Evolutionary conservation across 35 echinoderm and acorn worm species (phyloP).

Genomic region (Lytechinus pictus): DNA sequence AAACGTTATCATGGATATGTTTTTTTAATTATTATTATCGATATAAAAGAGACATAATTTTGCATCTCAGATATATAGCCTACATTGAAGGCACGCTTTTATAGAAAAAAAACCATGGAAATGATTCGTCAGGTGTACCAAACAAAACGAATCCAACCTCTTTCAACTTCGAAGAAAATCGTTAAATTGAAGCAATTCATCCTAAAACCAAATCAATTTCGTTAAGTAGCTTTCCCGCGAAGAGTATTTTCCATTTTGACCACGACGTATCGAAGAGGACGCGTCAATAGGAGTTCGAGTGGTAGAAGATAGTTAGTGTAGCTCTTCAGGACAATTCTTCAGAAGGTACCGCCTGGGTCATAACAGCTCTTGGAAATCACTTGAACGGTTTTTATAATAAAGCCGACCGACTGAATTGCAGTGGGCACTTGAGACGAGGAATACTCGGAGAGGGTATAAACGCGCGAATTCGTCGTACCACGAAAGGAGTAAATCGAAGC

Average conservation of each 20-base stretch:
- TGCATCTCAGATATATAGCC: background rate
- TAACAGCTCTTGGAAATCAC: slow-evolving; percentile 44
- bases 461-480: background rate
- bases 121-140: background rate
- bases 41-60: background rate
- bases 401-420: background rate
- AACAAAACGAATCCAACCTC: background rate
- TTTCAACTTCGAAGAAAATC: background rate
- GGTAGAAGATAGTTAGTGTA: background rate
- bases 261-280: background rate
- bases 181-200: background rate
- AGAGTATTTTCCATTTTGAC: background rate
- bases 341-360: background rate
- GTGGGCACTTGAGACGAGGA: slow-evolving; percentile 14
- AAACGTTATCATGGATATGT: too few species aligned
- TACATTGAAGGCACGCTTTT: background rate
- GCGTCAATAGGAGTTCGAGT: background rate
- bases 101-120: background rate
- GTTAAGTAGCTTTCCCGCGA: background rate
- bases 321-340: background rate
- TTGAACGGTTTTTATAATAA: slow-evolving; percentile 7
- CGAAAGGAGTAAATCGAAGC: background rate
- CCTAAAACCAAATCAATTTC: background rate
- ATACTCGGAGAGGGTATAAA: background rate
- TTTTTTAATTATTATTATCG: too few species aligned